Evolutionary conservation across 2,888 invertebrate species (phyloP), one percentile per base, ranked within the genome.

Genomic region (Melieria picta): DNA sequence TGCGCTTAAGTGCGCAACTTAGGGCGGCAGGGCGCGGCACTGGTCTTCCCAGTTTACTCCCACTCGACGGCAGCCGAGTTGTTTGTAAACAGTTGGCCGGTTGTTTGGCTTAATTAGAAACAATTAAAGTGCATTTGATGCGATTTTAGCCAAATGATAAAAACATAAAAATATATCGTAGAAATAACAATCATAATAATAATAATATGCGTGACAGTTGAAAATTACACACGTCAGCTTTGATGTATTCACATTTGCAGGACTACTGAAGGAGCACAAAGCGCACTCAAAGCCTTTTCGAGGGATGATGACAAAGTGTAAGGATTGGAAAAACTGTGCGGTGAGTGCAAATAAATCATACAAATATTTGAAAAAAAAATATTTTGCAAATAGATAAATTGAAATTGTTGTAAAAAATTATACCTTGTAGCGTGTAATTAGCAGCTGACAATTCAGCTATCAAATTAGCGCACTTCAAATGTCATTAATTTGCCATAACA

Each of bases 41-140:
- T 30, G 30, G 9, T 9, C 9, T 10, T 50, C 9, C 11, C 9
- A 2, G 3, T 10, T 10, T 1, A 50, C 11, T 50, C 11, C 9
- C 11, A 50, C 50, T 10, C 50, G 11, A 10, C 50, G 10, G 11
- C 11, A 50, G 9, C 50, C 11, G 11, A 58, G 43, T 47, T 61
- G 60, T 60, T 61, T 67, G 43, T 61, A 58, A 67, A 67, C 67
- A 61, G 67, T 67, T 67, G 52, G 50, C 52, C 61, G 60, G 67
- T 60, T 61, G 60, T 69, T 74, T 69, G 74, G 74, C 77, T 79
- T 82, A 83, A 83, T 82, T 81, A 80, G 79, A 78, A 78, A 78
- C 83, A 80, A 82, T 82, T 83, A 82, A 79, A 81, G 80, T 75
- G 75, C 66, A 72, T 75, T 73, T 75, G 70, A 73, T 71, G 70